Base-by-base conservation (phyloP, 1,140 invertebrate genomes). In the Bombus haemorrhoidalis region DNA sequence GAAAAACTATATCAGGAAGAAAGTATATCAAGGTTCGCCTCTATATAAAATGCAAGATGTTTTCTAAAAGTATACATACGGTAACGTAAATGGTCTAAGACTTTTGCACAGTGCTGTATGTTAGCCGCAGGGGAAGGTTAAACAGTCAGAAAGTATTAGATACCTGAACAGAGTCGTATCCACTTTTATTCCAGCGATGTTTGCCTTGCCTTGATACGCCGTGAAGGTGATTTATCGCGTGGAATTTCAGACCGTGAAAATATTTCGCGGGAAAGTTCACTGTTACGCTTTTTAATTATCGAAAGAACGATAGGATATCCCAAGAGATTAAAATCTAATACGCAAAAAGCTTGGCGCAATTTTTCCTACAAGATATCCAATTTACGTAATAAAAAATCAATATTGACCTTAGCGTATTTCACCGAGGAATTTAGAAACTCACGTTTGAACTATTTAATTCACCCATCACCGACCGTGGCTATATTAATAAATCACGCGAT, bases 401-500 rank as follows among this genome's bases (percentile, higher is more conserved):
- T 25, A 6, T 39, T 12, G 12, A 28, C 22, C 9, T 69, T 25
- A 39, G 32, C 13, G 12, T 68, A 68, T 5, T 41, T 74, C 41
- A 12, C 18, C 0, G n/a, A 22, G 4, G 32, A 47, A 73, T 32
- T 32, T 39, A 15, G n/a, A 64, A 66, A 66, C n/a, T 41, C 8
- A 18, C 12, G 15, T n/a, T n/a, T 53, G 18, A 53, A 53, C 47
- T n/a, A 13, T 32, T 43, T 32, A 8, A 32, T 47, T 43, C 15
- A 13, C 18, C 28, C 3, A 32, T 22, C 71, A 6, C 13, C 34
- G 22, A 41, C 10, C 10, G 6, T 37, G 13, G 43, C 72, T 89
- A 87, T 89, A 84, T 87, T 87, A 90, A 89, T 87, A 90, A 85
- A 80, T 75, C 37, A 41, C 37, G 75, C 59, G 85, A 76, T 71